Evolutionary conservation across 2,888 invertebrate species (phyloP).

Genomic region (Hyppa rectilinea): DNA sequence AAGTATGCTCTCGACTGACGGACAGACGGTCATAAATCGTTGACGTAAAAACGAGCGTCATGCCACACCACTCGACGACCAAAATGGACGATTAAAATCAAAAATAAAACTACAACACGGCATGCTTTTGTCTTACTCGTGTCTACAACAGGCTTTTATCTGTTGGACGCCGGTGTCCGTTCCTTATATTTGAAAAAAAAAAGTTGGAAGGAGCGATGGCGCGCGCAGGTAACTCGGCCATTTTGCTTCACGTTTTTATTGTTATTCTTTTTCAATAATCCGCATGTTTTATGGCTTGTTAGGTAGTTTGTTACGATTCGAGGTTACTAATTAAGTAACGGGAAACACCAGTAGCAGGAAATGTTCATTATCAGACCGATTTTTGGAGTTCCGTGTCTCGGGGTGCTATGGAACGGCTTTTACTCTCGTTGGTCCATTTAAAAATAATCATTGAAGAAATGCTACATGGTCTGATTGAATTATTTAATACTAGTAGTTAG

Average conservation of each 20-base stretch:
- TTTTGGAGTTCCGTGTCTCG: conserved; percentile 51
- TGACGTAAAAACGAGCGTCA: conserved; percentile 76
- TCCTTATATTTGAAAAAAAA: conserved; percentile 69
- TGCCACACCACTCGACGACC: conserved; percentile 76
- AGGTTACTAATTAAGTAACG: conserved; percentile 82
- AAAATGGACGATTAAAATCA: conserved; percentile 85
- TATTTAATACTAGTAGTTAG: not conserved
- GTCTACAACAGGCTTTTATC: conserved; percentile 87
- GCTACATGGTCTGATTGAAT: not conserved
- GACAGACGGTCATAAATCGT: conserved; percentile 75
- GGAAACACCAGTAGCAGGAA: conserved; percentile 82
- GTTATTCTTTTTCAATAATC: conserved; percentile 87
- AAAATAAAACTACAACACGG: conserved; percentile 85
- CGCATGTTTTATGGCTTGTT: conserved; percentile 88
- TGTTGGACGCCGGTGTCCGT: conserved; percentile 78
- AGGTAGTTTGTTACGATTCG: conserved; percentile 82
- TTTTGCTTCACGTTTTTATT: conserved; percentile 83
- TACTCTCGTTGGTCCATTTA: conserved; percentile 37
- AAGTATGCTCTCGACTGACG: conserved; percentile 66
- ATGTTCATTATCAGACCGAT: conserved; percentile 69
- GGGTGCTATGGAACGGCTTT: conserved; percentile 40
- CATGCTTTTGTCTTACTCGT: conserved; percentile 88
- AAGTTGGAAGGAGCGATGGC: conserved; percentile 78
- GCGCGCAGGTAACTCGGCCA: conserved; percentile 86
- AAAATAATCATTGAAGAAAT: conserved; percentile 28